These are phyloP conservation scores for Tragelaphus scriptus DNA, from an alignment of 2,113 vertebrate genomes.

Conservation along the genomic window DNA sequence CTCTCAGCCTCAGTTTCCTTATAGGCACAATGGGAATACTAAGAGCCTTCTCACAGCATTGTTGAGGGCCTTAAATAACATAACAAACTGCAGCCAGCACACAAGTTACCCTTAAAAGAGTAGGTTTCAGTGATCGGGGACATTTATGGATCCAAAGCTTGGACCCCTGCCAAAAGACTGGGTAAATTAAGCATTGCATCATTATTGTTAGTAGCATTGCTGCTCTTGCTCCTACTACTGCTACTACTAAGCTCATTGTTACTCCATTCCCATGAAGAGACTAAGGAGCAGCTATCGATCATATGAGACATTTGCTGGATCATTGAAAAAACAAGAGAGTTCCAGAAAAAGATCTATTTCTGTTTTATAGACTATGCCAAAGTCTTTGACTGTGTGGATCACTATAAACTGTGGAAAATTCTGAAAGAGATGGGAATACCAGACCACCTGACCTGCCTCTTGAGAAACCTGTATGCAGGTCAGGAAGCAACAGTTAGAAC, in stretches of 20 bases:
- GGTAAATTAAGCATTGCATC: not conserved
- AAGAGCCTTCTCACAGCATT: not conserved
- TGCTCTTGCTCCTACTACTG: not conserved
- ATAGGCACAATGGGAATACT: not conserved
- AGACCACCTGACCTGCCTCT: too few species aligned
- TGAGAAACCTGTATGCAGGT: too few species aligned
- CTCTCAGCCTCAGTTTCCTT: not conserved
- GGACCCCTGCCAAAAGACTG: not conserved
- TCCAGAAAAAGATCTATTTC: too few species aligned
- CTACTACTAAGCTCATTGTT: fast-evolving
- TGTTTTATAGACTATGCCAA: too few species aligned
- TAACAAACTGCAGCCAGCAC: not conserved
- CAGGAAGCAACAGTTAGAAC: too few species aligned
- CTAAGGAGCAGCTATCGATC: too few species aligned
- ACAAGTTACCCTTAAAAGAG: not conserved
- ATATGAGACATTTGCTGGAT: too few species aligned
- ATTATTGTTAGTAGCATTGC: fast-evolving
- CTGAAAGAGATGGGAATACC: too few species aligned
- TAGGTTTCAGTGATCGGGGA: not conserved
- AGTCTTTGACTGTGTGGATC: too few species aligned
- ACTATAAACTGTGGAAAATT: too few species aligned
- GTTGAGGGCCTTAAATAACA: not conserved
- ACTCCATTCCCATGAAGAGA: not conserved
- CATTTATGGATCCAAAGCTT: not conserved
- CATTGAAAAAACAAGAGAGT: too few species aligned